Conservation (phyloP, 2,797 vertebrate species). For the Dicrostonyx torquatus region DNA sequence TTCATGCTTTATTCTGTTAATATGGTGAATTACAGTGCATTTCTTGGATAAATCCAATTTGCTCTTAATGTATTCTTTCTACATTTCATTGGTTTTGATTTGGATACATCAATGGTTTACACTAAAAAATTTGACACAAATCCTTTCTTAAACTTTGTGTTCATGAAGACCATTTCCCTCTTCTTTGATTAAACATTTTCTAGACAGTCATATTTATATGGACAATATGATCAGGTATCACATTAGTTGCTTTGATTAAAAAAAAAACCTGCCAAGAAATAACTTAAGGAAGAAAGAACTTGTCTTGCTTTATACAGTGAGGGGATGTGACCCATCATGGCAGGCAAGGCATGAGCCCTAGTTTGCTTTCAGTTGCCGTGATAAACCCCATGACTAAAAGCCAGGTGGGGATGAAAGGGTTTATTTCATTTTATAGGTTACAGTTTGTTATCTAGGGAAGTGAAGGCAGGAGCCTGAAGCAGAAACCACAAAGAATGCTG, state of each 20-base stretch:
- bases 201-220: neutral
- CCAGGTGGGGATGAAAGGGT: neutral
- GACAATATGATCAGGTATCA: neutral
- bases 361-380: neutral
- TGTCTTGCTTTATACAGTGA: neutral
- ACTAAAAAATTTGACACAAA: neutral
- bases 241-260: neutral
- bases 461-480: neutral
- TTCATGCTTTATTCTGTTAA: slow-evolving; percentile 31
- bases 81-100: slow-evolving; percentile 34
- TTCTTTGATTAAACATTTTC: slow-evolving; percentile 21
- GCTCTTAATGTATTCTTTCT: slow-evolving; percentile 6
- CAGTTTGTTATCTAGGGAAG: neutral
- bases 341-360: neutral
- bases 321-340: neutral
- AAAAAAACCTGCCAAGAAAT: neutral
- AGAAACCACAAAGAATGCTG: neutral
- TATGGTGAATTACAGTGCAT: neutral
- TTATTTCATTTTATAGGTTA: neutral
- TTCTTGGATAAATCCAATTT: slow-evolving; percentile 45
- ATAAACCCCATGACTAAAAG: neutral
- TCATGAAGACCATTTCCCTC: neutral
- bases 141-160: neutral
- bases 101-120: neutral
- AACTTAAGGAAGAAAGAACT: neutral